Evolutionary conservation across 2,797 vertebrate genomes (phyloP).

Genomic region (Capromys pilorides): DNA sequence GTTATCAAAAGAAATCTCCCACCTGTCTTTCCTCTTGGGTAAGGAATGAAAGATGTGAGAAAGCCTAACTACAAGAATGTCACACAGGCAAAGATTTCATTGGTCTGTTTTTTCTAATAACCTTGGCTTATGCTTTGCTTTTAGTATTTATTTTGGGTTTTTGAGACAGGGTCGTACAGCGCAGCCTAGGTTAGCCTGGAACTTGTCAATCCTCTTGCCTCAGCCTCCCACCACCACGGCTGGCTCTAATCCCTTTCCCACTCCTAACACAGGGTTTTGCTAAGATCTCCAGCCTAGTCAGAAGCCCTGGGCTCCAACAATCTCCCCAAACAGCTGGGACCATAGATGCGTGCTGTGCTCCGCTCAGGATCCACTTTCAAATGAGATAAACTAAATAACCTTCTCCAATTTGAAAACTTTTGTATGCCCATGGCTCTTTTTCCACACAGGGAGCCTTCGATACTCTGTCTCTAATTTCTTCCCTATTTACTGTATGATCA

Average conservation of each 20-base stretch:
- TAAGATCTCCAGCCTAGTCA: not conserved
- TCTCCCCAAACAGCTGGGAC: not conserved
- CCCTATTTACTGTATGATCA: not conserved
- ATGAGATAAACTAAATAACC: not conserved
- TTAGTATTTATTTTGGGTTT: not conserved
- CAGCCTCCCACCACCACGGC: not conserved
- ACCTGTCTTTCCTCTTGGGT: not conserved
- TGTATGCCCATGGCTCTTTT: not conserved
- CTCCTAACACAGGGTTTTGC: not conserved
- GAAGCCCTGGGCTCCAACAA: not conserved
- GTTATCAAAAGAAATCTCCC: constrained; percentile 24
- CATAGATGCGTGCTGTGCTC: not conserved
- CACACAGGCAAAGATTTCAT: constrained; percentile 25
- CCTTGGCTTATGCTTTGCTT: not conserved
- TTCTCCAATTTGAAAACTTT: constrained; percentile 8
- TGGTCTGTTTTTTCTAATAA: not conserved
- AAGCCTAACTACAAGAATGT: not conserved
- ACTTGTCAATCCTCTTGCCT: not conserved
- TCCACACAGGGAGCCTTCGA: not conserved
- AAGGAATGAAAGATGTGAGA: constrained; percentile 9
- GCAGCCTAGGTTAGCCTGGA: not conserved
- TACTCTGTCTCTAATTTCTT: not conserved
- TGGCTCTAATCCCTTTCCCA: not conserved
- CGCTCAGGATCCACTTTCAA: not conserved
- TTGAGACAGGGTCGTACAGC: not conserved